Percentiles rank a stretch among this genome's conserved stretches.
These are phyloP conservation scores for Rhynchomys soricoides DNA, from an alignment of 2,113 vertebrate genomes.

Conservation along the genomic window DNA sequence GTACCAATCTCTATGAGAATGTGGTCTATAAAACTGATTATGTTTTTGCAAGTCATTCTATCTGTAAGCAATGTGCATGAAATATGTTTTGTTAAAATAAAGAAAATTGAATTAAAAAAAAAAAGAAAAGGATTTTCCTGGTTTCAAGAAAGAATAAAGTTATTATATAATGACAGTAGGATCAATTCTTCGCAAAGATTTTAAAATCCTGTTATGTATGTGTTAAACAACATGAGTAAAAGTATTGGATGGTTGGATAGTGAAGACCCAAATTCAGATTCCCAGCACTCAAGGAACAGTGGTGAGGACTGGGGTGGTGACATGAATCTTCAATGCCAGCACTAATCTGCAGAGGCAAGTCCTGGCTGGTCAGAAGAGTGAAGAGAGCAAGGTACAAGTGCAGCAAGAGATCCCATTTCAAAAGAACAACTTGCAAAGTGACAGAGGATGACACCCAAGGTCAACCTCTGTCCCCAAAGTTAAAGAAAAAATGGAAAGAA, in stretches of 20 bases:
- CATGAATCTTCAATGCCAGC: not conserved
- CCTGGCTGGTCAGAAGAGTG: too few species aligned
- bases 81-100: slow-evolving; percentile 80
- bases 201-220: not conserved
- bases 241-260: not conserved
- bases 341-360: too few species aligned
- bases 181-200: not conserved
- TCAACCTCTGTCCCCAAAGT: not conserved
- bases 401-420: too few species aligned
- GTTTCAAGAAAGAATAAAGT: not conserved
- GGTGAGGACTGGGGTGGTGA: not conserved
- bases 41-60: slow-evolving; percentile 69
- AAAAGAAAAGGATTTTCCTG: not conserved
- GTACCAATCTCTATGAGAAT: slow-evolving; percentile 52
- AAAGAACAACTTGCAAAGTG: not conserved
- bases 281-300: too few species aligned
- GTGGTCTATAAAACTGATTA: slow-evolving; percentile 55
- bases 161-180: not conserved
- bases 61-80: slow-evolving; percentile 71
- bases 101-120: slow-evolving; percentile 75
- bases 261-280: not conserved
- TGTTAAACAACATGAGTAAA: not conserved
- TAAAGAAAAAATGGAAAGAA: not conserved
- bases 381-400: not conserved
- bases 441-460: not conserved